A percentile compares a stretch with the other conserved stretches of the same genome.
These are phyloP conservation scores for Petrocephalus microphthalmus DNA, from an alignment of 2,113 vertebrate genomes.

Conservation along the genomic window DNA sequence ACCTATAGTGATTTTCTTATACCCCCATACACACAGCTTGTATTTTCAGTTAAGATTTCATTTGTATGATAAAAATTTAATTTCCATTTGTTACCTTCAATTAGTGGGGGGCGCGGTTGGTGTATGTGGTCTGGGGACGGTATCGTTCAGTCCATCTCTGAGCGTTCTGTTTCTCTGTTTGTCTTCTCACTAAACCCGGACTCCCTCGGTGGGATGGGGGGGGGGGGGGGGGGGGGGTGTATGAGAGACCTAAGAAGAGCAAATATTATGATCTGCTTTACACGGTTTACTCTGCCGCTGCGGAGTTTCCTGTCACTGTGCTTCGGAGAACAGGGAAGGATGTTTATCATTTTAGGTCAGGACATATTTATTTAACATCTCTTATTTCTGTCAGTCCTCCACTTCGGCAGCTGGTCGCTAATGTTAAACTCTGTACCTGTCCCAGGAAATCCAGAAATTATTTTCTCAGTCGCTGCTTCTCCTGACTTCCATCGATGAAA, in stretches of 20 bases:
- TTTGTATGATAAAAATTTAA: not conserved
- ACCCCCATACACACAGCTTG: no score
- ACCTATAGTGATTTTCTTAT: no score
- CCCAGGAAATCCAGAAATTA: not conserved
- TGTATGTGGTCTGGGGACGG: not conserved
- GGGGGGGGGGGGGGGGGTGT: not conserved
- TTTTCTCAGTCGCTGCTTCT: not conserved
- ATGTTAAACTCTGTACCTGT: not conserved
- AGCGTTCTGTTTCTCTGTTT: not conserved
- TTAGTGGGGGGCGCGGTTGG: not conserved
- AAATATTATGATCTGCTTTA: not conserved
- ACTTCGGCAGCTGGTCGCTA: not conserved
- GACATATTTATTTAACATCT: not conserved
- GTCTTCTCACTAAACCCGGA: not conserved
- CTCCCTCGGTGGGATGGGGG: no score
- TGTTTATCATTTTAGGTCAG: constrained; percentile 1
- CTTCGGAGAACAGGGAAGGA: not conserved
- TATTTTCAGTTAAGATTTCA: not conserved
- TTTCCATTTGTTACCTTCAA: not conserved
- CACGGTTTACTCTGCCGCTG: not conserved
- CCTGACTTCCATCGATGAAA: not conserved
- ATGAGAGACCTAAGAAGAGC: not conserved
- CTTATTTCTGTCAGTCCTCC: not conserved
- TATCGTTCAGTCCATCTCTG: not conserved
- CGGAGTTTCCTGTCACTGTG: not conserved